Base-by-base conservation (phyloP, 2,113 vertebrate species). In the Oncorhynchus clarkii region DNA sequence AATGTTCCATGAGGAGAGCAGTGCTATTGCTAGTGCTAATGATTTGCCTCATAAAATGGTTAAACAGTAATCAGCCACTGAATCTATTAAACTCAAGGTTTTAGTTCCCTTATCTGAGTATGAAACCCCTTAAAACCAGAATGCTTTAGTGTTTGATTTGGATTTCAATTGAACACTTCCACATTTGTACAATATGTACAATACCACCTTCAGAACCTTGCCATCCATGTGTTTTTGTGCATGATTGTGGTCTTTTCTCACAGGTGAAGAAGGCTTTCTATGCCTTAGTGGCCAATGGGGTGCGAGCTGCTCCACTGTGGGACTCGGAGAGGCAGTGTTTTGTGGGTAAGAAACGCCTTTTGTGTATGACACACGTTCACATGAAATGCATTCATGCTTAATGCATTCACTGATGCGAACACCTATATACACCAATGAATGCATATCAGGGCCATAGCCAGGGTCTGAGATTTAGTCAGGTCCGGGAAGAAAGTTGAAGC, bases 231-330 rank as follows among this genome's bases (percentile, higher is more conserved):
- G 71, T 48, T 75, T 68, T 3, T 16, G 69, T 34, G 26, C 34
- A 14, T 4, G 39, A 69, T 22, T 85, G 3, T 79, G 75, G 11
- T 67, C 69, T 60, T 54, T 68, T 67, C 9, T 39, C 67, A 80
- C 89, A 99, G 97, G 98, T 99, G 29, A 99, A 99, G 90, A 99
- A 98, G 91, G 98, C 98, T 1, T 99, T 99, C 89, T 99, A 98
- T 82, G 97, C 98, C 72, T 92, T 99, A 90, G 98, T 99, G 72
- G 96, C 97, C 80, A 99, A 99, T 8, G 97, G 98, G 70, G 98
- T 99, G 24, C 94, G 98, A 79, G 98, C 98, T 73, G 98, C 98
- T 72, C 97, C 98, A 0, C 93, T 99, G 67, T 99, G 98, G 98
- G 98, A 99, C 88, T 97, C 96, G 73, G 98, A 97, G 91, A 97